phyloP scores from a whole-genome alignment of 2,113 vertebrate species.

The Bufo gargarizans region DNA sequence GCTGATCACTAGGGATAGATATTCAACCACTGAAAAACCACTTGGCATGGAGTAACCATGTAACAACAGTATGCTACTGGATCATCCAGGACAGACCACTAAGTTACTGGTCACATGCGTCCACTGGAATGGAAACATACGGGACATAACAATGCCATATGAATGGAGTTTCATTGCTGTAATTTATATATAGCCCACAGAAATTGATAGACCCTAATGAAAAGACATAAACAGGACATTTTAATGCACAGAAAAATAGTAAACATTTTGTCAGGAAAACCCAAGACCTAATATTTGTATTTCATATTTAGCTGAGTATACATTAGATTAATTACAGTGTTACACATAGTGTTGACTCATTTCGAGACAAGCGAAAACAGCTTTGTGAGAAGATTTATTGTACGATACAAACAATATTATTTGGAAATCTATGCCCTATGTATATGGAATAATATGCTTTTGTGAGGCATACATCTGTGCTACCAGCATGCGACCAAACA shows the following conservation, averaged over 20 bases:
- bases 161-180: no score
- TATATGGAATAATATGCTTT: constrained; percentile 19
- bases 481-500: constrained; percentile 6
- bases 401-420: constrained; percentile 15
- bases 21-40: no score
- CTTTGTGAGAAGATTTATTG: constrained; percentile 9
- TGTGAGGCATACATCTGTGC: constrained; percentile 8
- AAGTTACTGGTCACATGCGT: no score
- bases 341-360: neutral
- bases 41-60: no score
- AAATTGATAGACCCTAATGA: neutral
- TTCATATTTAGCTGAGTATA: neutral
- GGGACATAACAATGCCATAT: no score
- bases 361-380: constrained; percentile 1
- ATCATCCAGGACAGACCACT: no score
- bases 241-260: neutral
- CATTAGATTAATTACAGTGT: constrained; percentile 24
- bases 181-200: neutral
- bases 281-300: neutral
- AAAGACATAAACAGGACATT: neutral
- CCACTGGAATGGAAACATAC: no score
- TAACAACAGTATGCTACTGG: no score
- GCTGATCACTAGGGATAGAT: no score
- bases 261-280: neutral
- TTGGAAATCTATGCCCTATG: constrained; percentile 10